phyloP scores from a whole-genome alignment of 2,113 vertebrate species.

The Varanus salvator region DNA sequence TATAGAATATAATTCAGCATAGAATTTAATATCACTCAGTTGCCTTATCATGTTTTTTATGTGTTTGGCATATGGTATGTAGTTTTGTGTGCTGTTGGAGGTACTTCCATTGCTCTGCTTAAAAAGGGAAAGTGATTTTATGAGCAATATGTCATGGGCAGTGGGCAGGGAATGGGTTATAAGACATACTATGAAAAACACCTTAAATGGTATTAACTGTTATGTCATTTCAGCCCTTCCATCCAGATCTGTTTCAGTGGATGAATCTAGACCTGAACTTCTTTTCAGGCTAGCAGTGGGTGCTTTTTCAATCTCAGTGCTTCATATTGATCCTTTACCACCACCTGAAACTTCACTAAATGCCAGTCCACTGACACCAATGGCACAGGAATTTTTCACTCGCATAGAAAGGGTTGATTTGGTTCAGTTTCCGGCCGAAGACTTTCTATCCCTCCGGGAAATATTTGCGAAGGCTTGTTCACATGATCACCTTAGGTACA shows the following conservation, averaged over 20 bases:
- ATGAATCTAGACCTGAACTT: conserved; percentile 94
- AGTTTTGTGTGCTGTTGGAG: not conserved
- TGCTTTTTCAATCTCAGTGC: conserved; percentile 88
- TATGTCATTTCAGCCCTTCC: conserved; percentile 86
- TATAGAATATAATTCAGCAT: not conserved
- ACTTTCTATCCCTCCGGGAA: conserved; percentile 85
- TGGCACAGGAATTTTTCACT: conserved; percentile 91
- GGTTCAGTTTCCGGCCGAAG: conserved; percentile 78
- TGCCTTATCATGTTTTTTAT: not conserved
- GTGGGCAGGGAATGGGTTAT: not conserved
- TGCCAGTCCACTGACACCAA: conserved; percentile 85
- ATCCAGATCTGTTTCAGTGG: conserved; percentile 87
- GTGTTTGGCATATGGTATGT: not conserved
- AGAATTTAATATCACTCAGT: not conserved
- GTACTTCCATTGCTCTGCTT: not conserved
- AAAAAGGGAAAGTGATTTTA: not conserved
- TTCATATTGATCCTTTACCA: conserved; percentile 96
- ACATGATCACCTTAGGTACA: conserved; percentile 95
- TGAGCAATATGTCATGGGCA: not conserved
- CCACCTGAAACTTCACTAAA: conserved; percentile 86
- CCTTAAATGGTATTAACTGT: conserved; percentile 55
- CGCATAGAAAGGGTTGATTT: conserved; percentile 83
- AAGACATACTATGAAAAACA: conserved; percentile 61
- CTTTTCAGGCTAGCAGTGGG: conserved; percentile 88
- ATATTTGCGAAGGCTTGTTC: conserved; percentile 93